These are phyloP conservation scores for Syrmaticus mikado DNA, from an alignment of 2,113 vertebrate genomes.

Conservation along the genomic window DNA sequence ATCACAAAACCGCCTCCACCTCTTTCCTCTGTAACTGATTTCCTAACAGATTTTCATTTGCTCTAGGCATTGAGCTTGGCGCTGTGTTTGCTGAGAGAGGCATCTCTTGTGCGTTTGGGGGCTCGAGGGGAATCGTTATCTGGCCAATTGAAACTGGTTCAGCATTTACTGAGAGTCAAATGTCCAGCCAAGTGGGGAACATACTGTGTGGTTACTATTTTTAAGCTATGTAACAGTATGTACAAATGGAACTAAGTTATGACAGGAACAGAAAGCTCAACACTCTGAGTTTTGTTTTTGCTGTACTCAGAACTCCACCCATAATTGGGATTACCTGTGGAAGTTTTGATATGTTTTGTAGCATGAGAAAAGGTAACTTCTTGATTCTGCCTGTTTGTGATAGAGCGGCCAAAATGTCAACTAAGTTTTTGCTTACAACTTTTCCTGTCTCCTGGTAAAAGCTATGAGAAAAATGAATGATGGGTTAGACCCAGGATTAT, in stretches of 20 bases:
- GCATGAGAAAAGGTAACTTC: background rate
- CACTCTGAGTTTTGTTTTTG: background rate
- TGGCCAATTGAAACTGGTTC: background rate
- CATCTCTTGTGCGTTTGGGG: accelerated
- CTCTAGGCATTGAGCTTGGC: constrained; percentile 19
- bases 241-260: background rate
- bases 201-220: constrained; percentile 54
- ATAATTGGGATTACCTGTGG: background rate
- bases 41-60: constrained; percentile 11
- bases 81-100: constrained; percentile 5
- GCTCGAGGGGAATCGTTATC: background rate
- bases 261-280: background rate
- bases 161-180: background rate
- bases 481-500: background rate
- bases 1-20: background rate
- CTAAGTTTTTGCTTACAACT: background rate
- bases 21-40: constrained; percentile 28
- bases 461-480: background rate
- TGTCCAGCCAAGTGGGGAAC: constrained; percentile 47
- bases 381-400: background rate
- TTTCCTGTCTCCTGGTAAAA: background rate
- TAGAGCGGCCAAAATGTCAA: background rate
- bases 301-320: background rate
- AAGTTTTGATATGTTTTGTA: background rate
- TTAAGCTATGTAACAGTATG: background rate